Evolutionary conservation across 1,140 invertebrate genomes (phyloP).

Genomic region (Bombus cullumanus): DNA sequence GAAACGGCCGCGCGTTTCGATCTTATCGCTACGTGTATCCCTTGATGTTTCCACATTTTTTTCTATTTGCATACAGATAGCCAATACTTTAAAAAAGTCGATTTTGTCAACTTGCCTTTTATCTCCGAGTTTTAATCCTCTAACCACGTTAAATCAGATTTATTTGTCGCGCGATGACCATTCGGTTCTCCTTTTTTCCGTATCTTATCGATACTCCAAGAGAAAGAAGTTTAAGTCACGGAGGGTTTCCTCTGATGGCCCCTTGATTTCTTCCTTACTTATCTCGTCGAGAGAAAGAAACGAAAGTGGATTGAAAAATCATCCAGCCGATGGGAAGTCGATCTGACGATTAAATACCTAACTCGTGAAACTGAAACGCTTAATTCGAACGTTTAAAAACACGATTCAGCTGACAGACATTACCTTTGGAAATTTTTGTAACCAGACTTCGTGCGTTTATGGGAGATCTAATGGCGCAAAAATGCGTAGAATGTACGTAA

Average conservation of each 20-base stretch:
- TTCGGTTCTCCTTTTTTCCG: background rate
- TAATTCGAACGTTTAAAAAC: background rate
- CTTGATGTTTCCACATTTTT: background rate
- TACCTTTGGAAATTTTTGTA: background rate
- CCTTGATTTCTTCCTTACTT: background rate
- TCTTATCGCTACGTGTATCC: background rate
- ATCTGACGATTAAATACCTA: background rate
- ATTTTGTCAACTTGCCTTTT: constrained; percentile 4
- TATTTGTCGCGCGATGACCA: background rate
- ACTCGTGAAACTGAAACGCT: background rate
- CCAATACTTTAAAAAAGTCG: background rate
- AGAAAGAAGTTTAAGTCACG: background rate
- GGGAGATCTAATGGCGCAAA: background rate
- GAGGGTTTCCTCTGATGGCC: background rate
- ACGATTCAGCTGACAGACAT: background rate
- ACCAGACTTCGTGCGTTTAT: background rate
- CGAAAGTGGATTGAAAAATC: constrained; percentile 12
- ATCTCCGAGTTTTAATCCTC: constrained; percentile 1
- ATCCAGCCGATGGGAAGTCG: constrained; percentile 5
- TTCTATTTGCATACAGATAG: constrained; percentile 13
- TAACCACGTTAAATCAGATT: constrained; percentile 4
- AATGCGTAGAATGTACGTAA: background rate
- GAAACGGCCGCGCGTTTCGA: background rate
- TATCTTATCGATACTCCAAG: background rate
- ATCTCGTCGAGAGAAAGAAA: background rate